These are phyloP conservation scores for Parotocinclus haroldoi DNA, from an alignment of 2,797 vertebrate species.

Conservation along the genomic window DNA sequence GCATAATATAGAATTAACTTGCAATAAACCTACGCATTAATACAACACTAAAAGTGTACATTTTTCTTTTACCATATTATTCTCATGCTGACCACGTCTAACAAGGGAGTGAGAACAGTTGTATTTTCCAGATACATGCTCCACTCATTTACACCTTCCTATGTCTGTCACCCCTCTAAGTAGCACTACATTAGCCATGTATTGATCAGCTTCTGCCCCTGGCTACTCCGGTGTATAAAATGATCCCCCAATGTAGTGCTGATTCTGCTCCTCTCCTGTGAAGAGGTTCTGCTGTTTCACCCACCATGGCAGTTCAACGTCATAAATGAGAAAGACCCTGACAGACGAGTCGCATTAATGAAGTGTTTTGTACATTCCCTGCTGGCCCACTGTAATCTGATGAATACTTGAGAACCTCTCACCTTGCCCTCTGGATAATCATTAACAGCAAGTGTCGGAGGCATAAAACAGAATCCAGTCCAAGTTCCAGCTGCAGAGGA, in stretches of 20 bases:
- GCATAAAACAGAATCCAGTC: conserved; percentile 35
- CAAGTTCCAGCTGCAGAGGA: conserved; percentile 9
- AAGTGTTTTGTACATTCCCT: conserved; percentile 54
- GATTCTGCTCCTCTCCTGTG: conserved; percentile 46
- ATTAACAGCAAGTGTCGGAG: conserved; percentile 44
- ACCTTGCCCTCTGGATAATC: conserved; percentile 44
- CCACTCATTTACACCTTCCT: conserved; percentile 28
- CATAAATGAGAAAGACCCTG: conserved; percentile 51
- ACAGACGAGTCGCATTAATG: conserved; percentile 54
- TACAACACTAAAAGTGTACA: too few species aligned
- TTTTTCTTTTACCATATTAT: too few species aligned
- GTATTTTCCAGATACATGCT: conserved; percentile 7
- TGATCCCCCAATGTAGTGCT: conserved; percentile 49
- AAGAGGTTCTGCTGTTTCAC: conserved; percentile 50
- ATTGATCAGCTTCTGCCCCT: conserved; percentile 49
- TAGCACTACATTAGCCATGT: conserved; percentile 49
- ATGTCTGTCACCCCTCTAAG: conserved; percentile 26
- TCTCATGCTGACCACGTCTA: conserved; percentile 5
- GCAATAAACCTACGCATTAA: too few species aligned
- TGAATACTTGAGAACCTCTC: conserved; percentile 50
- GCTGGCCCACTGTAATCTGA: conserved; percentile 48
- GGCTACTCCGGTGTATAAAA: conserved; percentile 48
- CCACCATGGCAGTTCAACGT: conserved; percentile 50
- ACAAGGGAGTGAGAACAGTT: conserved; percentile 5
- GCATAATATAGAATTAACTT: too few species aligned